A percentile compares a stretch with the other conserved stretches of the same genome.
Evolutionary conservation across 2,113 vertebrate genomes (phyloP).

Genomic region (Phoenicopterus ruber): DNA sequence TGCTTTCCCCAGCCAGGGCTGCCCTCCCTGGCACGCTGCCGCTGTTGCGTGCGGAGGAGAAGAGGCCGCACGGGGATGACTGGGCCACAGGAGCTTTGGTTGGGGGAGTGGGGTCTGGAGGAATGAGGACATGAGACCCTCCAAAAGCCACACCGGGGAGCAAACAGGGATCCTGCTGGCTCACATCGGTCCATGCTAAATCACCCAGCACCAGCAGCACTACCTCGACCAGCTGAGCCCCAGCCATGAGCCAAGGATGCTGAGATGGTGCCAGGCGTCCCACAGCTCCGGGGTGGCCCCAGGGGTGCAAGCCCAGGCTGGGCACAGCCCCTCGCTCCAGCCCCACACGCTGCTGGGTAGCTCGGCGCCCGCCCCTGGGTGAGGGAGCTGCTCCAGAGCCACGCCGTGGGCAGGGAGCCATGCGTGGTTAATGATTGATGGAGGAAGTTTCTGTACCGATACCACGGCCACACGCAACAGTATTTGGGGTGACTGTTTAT

Average conservation of each 20-base stretch:
- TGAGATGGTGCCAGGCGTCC: not conserved
- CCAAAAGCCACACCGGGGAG: not conserved
- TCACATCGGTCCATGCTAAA: not conserved
- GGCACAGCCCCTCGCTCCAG: fast-evolving
- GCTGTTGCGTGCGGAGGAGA: not conserved
- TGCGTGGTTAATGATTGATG: not conserved
- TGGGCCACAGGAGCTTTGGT: not conserved
- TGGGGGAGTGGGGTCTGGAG: not conserved
- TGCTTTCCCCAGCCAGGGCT: not conserved
- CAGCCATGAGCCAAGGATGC: not conserved
- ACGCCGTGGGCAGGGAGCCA: fast-evolving
- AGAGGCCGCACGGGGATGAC: not conserved
- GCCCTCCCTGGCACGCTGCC: not conserved
- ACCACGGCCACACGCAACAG: fast-evolving
- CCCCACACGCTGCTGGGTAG: fast-evolving
- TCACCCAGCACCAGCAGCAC: not conserved
- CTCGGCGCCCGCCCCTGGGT: fast-evolving
- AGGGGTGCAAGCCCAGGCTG: not conserved
- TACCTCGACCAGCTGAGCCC: fast-evolving
- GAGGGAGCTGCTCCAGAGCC: not conserved
- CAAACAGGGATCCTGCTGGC: not conserved
- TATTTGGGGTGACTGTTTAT: not conserved
- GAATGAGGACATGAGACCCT: not conserved
- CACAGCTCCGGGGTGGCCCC: not conserved
- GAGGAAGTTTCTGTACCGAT: not conserved